Evolutionary conservation across 2,888 invertebrate genomes (phyloP).

Genomic region (Unio pictorum): DNA sequence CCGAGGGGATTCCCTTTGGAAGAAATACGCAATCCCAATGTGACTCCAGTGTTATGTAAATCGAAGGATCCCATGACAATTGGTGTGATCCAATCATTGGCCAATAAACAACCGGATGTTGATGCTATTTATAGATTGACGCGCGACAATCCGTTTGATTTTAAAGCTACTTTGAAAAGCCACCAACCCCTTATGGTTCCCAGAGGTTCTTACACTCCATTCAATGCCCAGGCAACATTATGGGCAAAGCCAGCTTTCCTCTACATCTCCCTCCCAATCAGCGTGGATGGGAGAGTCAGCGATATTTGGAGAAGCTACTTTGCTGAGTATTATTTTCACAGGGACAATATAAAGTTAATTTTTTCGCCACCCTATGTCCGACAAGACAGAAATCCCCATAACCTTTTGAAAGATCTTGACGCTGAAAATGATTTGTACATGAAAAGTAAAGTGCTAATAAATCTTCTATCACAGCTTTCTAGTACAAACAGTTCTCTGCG

Average conservation of each 20-base stretch:
- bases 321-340: conserved; percentile 15
- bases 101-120: conserved; percentile 20
- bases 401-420: conserved; percentile 2
- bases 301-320: conserved; percentile 25
- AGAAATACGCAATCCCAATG: conserved; percentile 3
- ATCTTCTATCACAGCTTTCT: too few species aligned
- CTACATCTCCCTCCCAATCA: conserved; percentile 10
- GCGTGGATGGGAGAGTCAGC: conserved; percentile 12
- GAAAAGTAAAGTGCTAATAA: background rate
- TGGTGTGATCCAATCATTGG: conserved; percentile 17
- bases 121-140: conserved; percentile 22
- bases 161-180: conserved; percentile 4
- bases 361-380: conserved; percentile 14
- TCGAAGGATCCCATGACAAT: background rate
- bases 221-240: conserved; percentile 20
- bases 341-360: background rate
- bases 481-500: too few species aligned
- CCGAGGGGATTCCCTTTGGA: conserved; percentile 18
- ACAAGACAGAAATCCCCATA: conserved; percentile 17
- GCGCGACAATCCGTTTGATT: conserved; percentile 13
- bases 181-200: conserved; percentile 7
- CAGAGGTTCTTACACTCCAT: conserved; percentile 9
- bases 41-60: too few species aligned
- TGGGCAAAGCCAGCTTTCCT: conserved; percentile 10
- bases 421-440: conserved; percentile 6